Conservation (phyloP, 2,797 vertebrate genomes). For the Hydrocynus forskahlii region DNA sequence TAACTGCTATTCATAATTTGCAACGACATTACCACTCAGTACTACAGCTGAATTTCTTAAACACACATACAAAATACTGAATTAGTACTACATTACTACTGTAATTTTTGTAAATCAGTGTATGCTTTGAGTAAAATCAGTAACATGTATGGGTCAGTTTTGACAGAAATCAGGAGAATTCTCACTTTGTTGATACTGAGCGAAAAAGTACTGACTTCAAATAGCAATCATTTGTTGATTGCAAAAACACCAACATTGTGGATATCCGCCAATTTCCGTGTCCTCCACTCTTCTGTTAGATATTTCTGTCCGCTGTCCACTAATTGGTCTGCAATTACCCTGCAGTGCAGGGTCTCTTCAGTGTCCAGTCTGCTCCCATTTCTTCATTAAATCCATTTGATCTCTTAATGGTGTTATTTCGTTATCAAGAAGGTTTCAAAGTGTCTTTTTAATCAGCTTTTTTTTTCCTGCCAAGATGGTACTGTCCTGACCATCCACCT, state of each 20-base stretch:
- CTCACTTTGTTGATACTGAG: not conserved
- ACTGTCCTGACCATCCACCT: constrained; percentile 7
- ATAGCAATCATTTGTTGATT: too few relatives aligned
- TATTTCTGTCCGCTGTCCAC: not conserved
- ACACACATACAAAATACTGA: too few relatives aligned
- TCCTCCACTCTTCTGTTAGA: not conserved
- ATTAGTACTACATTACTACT: too few relatives aligned
- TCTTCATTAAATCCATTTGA: constrained; percentile 4
- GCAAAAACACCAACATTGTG: too few relatives aligned
- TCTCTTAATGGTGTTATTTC: not conserved
- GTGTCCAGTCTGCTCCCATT: not conserved
- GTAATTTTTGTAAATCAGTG: too few relatives aligned
- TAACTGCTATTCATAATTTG: too few relatives aligned
- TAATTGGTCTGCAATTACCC: not conserved
- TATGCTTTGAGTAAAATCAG: too few relatives aligned
- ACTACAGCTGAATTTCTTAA: too few relatives aligned
- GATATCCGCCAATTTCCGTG: too few relatives aligned
- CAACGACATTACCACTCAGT: too few relatives aligned
- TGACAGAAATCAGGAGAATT: not conserved
- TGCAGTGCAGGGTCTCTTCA: not conserved
- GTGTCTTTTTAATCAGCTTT: not conserved
- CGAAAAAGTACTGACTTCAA: too few relatives aligned
- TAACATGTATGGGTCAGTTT: not conserved
- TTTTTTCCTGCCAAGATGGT: not conserved
- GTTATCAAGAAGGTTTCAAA: not conserved